These are phyloP conservation scores for Phymorhynchus buccinoides DNA, from an alignment of 1,140 invertebrate species.

Conservation along the genomic window DNA sequence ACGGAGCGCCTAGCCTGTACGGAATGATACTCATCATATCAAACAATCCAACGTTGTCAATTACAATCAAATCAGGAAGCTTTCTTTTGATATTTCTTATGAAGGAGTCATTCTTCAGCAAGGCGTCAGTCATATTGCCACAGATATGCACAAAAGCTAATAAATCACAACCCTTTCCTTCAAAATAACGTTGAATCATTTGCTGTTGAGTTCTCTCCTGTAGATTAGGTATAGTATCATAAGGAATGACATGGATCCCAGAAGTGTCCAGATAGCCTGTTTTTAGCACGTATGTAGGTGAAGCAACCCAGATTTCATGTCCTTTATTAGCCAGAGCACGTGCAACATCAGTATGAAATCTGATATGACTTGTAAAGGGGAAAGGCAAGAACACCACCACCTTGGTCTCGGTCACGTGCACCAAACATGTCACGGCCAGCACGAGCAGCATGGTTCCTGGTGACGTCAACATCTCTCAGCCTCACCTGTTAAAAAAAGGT, in stretches of 20 bases:
- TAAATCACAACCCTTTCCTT: no score
- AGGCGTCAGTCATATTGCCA: background rate
- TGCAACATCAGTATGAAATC: constrained; percentile 36
- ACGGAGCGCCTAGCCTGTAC: constrained; percentile 45
- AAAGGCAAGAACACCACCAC: constrained; percentile 33
- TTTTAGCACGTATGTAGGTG: constrained; percentile 12
- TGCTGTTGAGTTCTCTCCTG: background rate
- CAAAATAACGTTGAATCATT: constrained; percentile 13
- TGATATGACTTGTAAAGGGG: constrained; percentile 19
- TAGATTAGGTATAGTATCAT: constrained; percentile 24
- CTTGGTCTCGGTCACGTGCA: no score
- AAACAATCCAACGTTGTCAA: constrained; percentile 24
- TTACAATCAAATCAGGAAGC: constrained; percentile 18
- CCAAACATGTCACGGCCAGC: no score
- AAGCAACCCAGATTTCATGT: constrained; percentile 35
- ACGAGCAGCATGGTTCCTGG: no score
- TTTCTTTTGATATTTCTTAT: background rate
- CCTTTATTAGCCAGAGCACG: constrained; percentile 18
- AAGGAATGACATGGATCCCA: constrained; percentile 21
- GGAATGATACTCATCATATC: constrained; percentile 33
- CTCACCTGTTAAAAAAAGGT: no score
- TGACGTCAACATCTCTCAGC: no score
- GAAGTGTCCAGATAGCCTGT: background rate
- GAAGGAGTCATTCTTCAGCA: constrained; percentile 30
- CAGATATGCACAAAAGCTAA: no score